phyloP scores from a whole-genome alignment of 2,797 vertebrate genomes.

The Dicrostonyx torquatus region DNA sequence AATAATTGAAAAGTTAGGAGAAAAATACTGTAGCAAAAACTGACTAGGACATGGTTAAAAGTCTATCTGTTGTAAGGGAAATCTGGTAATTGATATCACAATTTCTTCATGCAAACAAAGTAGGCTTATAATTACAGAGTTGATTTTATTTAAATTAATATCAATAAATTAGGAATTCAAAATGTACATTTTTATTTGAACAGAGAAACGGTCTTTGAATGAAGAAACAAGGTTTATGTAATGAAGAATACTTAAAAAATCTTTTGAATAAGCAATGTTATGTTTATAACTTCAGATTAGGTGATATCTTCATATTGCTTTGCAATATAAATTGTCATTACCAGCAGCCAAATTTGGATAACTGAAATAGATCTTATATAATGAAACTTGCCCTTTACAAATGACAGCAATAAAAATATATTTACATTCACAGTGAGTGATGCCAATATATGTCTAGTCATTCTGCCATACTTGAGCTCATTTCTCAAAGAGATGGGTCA shows the following conservation, averaged over 20 bases:
- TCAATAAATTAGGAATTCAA: not conserved
- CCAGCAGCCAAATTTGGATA: not conserved
- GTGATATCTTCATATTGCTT: not conserved
- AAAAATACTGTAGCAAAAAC: slow-evolving; percentile 39
- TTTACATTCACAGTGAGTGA: not conserved
- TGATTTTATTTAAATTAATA: slow-evolving; percentile 33
- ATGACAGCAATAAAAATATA: not conserved
- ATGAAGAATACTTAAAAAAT: not conserved
- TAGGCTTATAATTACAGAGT: not conserved
- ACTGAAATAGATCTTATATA: slow-evolving; percentile 4
- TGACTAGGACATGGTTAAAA: slow-evolving; percentile 12
- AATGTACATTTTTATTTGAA: not conserved
- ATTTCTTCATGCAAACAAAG: slow-evolving; percentile 34
- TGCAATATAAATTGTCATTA: slow-evolving; percentile 17
- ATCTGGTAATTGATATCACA: not conserved
- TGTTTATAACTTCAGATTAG: slow-evolving; percentile 33
- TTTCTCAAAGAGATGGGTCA: not conserved
- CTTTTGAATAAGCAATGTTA: not conserved
- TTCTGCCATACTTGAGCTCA: slow-evolving; percentile 2
- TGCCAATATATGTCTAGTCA: slow-evolving; percentile 26
- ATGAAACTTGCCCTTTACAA: slow-evolving; percentile 15
- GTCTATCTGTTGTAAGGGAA: not conserved
- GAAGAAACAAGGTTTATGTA: not conserved
- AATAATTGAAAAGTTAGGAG: slow-evolving; percentile 56
- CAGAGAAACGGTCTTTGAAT: not conserved